These are phyloP conservation scores for Necrosyrtes monachus DNA, from an alignment of 2,797 vertebrate genomes.

Conservation along the genomic window DNA sequence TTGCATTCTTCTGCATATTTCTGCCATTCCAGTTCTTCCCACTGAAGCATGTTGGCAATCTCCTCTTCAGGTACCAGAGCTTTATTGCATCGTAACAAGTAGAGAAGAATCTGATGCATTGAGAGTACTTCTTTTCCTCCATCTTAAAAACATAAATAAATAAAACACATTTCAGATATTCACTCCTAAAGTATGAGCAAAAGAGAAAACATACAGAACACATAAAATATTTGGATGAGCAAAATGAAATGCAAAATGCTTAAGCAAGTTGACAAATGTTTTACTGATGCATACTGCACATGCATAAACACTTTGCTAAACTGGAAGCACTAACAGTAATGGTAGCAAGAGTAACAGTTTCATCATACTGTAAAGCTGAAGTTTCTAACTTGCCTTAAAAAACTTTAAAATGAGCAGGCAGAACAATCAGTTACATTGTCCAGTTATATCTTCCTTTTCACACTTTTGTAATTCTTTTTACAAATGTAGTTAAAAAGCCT, in stretches of 20 bases:
- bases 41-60: conserved; percentile 98
- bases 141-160: conserved; percentile 75
- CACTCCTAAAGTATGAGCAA: neutral
- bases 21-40: conserved; percentile 98
- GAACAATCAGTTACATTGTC: conserved; percentile 23
- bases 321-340: neutral
- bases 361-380: neutral
- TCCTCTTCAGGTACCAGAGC: conserved; percentile 94
- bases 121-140: conserved; percentile 98
- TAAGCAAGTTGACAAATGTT: conserved; percentile 21
- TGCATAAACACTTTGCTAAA: conserved; percentile 10
- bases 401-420: conserved; percentile 37
- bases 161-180: neutral
- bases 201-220: neutral
- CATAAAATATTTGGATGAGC: neutral
- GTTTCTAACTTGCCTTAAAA: conserved; percentile 14
- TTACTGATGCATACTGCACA: conserved; percentile 38
- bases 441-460: conserved; percentile 14
- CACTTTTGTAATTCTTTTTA: conserved; percentile 60
- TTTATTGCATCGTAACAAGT: conserved; percentile 91
- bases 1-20: conserved; percentile 99
- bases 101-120: conserved; percentile 98
- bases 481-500: conserved; percentile 62
- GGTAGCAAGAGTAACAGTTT: neutral
- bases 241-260: conserved; percentile 27